Conservation (phyloP, 2,797 vertebrate species). For the Gymnoscopelus microlampas region DNA sequence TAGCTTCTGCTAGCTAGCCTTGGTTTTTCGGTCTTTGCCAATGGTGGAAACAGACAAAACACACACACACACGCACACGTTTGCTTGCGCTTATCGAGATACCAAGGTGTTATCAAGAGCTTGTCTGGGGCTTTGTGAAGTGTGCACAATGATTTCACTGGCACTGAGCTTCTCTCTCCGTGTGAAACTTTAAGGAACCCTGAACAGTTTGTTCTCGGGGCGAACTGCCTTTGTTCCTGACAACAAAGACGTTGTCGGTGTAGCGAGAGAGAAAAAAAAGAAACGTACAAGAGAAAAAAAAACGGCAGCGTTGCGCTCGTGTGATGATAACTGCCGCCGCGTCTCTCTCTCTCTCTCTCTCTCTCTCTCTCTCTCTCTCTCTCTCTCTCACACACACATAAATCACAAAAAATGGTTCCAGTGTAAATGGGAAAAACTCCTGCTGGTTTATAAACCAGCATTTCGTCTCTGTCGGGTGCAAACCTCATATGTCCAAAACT, state of each 20-base stretch:
- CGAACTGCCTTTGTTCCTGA: slow-evolving; percentile 56
- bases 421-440: too few relatives aligned
- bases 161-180: slow-evolving; percentile 46
- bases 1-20: not conserved
- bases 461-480: too few relatives aligned
- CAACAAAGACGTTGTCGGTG: slow-evolving; percentile 47
- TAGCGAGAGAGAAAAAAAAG: slow-evolving; percentile 3
- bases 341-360: slow-evolving; percentile 42
- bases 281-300: slow-evolving; percentile 20
- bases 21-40: slow-evolving; percentile 9
- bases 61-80: too few relatives aligned
- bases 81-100: slow-evolving; percentile 54
- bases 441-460: too few relatives aligned
- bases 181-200: slow-evolving; percentile 56
- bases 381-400: not conserved
- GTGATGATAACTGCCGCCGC: slow-evolving; percentile 27
- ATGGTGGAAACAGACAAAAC: slow-evolving; percentile 28
- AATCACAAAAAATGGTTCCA: too few relatives aligned
- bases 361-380: slow-evolving; percentile 48
- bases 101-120: slow-evolving; percentile 61
- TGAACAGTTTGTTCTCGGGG: slow-evolving; percentile 61
- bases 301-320: slow-evolving; percentile 33
- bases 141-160: slow-evolving; percentile 51
- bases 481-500: too few relatives aligned
- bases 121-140: slow-evolving; percentile 66